These are phyloP conservation scores for Leucoma salicis DNA, from an alignment of 2,888 invertebrate genomes.

Conservation along the genomic window DNA sequence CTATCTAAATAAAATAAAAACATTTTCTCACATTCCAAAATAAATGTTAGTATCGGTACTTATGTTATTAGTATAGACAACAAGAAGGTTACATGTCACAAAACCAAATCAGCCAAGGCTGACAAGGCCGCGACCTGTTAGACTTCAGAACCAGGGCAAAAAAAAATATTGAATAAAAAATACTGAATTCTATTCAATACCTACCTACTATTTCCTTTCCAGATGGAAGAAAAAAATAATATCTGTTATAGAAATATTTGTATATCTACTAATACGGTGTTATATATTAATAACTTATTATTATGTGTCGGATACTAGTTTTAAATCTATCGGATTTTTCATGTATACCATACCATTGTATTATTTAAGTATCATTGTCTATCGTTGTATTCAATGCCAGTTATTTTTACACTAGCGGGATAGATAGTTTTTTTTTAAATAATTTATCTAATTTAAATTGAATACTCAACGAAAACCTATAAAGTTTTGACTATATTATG, in stretches of 20 bases:
- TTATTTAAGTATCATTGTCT: constrained; percentile 8
- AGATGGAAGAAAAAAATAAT: background rate
- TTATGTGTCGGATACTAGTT: constrained; percentile 9
- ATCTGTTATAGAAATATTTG: background rate
- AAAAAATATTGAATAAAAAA: too few relatives aligned
- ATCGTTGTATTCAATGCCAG: constrained; percentile 9
- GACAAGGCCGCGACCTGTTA: too few relatives aligned
- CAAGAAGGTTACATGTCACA: too few relatives aligned
- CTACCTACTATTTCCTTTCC: too few relatives aligned
- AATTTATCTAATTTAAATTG: background rate
- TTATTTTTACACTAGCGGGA: background rate
- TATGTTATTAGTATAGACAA: too few relatives aligned
- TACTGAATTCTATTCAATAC: too few relatives aligned
- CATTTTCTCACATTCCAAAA: too few relatives aligned
- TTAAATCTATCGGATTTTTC: constrained; percentile 4
- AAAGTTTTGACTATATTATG: background rate
- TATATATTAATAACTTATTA: background rate
- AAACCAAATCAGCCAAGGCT: too few relatives aligned
- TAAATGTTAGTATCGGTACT: too few relatives aligned
- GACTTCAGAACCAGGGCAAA: too few relatives aligned
- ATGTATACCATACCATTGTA: constrained; percentile 8
- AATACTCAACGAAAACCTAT: constrained; percentile 1
- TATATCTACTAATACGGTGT: background rate
- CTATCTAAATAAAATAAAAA: too few relatives aligned
- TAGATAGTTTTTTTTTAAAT: background rate